These are phyloP conservation scores for Lycaena phlaeas DNA, from an alignment of 2,888 invertebrate species.

Conservation along the genomic window DNA sequence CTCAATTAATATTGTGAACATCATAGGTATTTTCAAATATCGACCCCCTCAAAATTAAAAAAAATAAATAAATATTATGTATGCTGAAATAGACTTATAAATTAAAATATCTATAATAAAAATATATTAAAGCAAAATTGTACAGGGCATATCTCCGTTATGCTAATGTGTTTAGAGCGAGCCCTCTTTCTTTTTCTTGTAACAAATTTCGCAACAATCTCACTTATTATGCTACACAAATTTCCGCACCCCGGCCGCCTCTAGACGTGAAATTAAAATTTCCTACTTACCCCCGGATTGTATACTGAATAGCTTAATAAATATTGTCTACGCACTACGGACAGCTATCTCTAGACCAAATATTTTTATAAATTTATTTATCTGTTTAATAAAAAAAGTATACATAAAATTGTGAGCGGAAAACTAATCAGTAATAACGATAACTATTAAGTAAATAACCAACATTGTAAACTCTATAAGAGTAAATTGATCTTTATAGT, in stretches of 20 bases:
- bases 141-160: conserved; percentile 33
- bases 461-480: too few species aligned
- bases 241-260: conserved; percentile 63
- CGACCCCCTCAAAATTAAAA: too few species aligned
- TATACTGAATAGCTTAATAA: conserved; percentile 64
- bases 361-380: conserved; percentile 7
- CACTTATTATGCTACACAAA: conserved; percentile 74
- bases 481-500: too few species aligned
- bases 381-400: conserved; percentile 1
- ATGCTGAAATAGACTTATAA: too few species aligned
- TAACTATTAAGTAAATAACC: too few species aligned
- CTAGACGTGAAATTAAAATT: conserved; percentile 72
- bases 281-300: conserved; percentile 60
- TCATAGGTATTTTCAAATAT: too few species aligned
- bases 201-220: conserved; percentile 74
- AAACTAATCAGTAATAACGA: too few species aligned
- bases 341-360: conserved; percentile 10
- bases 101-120: too few species aligned
- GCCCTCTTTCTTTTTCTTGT: conserved; percentile 73
- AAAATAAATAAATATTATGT: too few species aligned
- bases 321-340: conserved; percentile 43
- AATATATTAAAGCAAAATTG: too few species aligned
- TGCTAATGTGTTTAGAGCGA: conserved; percentile 33
- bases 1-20: too few species aligned
- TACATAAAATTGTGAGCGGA: too few species aligned